Evolutionary conservation across 1,140 invertebrate genomes (phyloP).

Genomic region (Maniola jurtina): DNA sequence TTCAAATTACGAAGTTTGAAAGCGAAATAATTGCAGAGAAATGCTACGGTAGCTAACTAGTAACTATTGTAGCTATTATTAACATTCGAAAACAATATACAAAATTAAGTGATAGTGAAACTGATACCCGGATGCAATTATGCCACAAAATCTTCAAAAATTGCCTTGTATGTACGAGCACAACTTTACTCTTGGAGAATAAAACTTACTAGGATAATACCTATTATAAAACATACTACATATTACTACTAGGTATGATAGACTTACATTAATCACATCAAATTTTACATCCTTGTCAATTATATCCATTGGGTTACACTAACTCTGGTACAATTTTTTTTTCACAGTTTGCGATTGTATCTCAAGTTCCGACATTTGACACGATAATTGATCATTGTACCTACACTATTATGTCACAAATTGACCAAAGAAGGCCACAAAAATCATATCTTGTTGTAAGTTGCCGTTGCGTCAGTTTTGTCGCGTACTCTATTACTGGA

Average conservation of each 20-base stretch:
- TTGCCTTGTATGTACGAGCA: background rate
- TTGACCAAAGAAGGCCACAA: background rate
- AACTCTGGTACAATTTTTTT: no score
- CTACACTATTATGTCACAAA: slow-evolving; percentile 6
- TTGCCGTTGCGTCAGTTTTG: background rate
- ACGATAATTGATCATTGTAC: no score
- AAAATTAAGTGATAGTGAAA: background rate
- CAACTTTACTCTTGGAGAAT: background rate
- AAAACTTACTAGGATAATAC: no score
- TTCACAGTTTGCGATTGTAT: no score
- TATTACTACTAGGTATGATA: no score
- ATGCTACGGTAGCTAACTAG: background rate
- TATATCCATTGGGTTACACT: no score
- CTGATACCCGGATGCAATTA: slow-evolving; percentile 1
- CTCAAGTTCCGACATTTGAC: no score
- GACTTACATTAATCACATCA: no score
- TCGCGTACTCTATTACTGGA: background rate
- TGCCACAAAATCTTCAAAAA: background rate
- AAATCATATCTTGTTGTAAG: background rate
- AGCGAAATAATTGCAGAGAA: slow-evolving; percentile 11
- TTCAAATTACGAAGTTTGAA: slow-evolving; percentile 8
- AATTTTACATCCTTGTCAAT: no score
- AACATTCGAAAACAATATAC: slow-evolving; percentile 1
- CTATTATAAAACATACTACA: no score
- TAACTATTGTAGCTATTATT: background rate